These are phyloP conservation scores for Nicator chloris DNA, from an alignment of 2,113 vertebrate genomes.

Conservation along the genomic window DNA sequence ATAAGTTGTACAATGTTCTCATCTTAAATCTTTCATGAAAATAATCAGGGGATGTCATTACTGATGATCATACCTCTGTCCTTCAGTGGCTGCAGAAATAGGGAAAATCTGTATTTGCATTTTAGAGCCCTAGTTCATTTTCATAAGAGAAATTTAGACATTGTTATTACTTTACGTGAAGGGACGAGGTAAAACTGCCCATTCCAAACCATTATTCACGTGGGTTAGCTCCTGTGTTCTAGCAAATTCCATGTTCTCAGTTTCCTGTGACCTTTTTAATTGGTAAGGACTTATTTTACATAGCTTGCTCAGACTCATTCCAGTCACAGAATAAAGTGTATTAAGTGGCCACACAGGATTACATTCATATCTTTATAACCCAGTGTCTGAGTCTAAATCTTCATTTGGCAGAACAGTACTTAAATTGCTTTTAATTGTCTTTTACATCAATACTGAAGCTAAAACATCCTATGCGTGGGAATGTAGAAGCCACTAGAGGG, in stretches of 20 bases:
- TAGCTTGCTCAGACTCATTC: not conserved
- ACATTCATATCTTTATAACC: not conserved
- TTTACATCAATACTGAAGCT: not conserved
- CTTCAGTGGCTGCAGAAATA: not conserved
- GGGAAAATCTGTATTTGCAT: not conserved
- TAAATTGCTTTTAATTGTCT: not conserved
- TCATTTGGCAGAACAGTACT: not conserved
- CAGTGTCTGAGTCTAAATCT: not conserved
- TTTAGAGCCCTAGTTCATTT: not conserved
- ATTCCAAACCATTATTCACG: not conserved
- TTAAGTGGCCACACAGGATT: not conserved
- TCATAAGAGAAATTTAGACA: not conserved
- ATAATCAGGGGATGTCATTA: not conserved
- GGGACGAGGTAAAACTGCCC: not conserved
- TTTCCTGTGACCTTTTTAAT: not conserved
- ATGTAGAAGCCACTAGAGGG: not conserved
- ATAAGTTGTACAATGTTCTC: not conserved
- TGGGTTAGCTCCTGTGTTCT: not conserved
- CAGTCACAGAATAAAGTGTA: not conserved
- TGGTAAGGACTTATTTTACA: not conserved
- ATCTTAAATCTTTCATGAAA: not conserved
- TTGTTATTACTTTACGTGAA: not conserved
- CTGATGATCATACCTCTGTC: not conserved
- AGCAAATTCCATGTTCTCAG: not conserved
- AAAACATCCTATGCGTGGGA: not conserved